phyloP scores from a whole-genome alignment of 2,888 invertebrate genomes.

The Sthenelais limicola region DNA sequence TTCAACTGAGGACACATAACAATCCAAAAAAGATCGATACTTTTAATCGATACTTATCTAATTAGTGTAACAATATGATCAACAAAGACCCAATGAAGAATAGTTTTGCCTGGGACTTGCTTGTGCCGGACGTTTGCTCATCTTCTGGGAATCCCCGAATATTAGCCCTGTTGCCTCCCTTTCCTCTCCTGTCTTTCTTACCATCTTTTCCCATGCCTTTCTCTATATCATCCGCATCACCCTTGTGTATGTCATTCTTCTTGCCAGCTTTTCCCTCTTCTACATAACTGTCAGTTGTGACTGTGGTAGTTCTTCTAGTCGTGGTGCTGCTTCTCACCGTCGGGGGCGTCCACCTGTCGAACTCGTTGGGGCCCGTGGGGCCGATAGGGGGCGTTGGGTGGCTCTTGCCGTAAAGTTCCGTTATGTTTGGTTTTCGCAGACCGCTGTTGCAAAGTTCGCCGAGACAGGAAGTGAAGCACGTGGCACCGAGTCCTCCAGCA shows the following conservation, averaged over 20 bases:
- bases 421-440: background rate
- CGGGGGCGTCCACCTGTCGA: constrained; percentile 1
- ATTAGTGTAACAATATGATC: too few species aligned
- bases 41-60: too few species aligned
- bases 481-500: constrained; percentile 3
- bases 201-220: background rate
- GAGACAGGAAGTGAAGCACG: constrained; percentile 21
- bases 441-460: constrained; percentile 1
- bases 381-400: background rate
- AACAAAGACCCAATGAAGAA: too few species aligned
- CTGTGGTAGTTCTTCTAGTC: background rate
- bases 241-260: too few species aligned
- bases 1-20: too few species aligned
- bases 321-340: background rate
- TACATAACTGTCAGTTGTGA: background rate
- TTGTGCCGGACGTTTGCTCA: too few species aligned
- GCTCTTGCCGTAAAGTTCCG: background rate
- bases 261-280: background rate
- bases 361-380: constrained; percentile 17
- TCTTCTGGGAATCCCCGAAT: constrained; percentile 24
- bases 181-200: background rate
- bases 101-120: too few species aligned
- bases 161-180: background rate
- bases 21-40: too few species aligned
- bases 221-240: background rate